These are phyloP conservation scores for Hoplias malabaricus DNA, from an alignment of 2,113 vertebrate genomes.

Conservation along the genomic window DNA sequence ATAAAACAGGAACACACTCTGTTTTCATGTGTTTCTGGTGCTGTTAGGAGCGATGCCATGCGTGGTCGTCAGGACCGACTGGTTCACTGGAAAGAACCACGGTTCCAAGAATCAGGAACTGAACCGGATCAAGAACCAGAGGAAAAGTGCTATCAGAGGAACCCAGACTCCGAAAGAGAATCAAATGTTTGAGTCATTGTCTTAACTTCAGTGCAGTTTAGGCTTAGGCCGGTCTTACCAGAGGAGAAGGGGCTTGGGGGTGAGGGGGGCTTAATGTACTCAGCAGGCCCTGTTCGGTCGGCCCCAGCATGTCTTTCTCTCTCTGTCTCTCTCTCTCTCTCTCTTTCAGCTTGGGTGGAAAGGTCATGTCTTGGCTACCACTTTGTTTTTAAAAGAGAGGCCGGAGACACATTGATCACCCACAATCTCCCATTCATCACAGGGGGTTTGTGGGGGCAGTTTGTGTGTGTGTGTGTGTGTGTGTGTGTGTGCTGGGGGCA, in stretches of 20 bases:
- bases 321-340: constrained; percentile 42
- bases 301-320: constrained; percentile 35
- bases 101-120: no score
- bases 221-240: no score
- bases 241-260: not conserved
- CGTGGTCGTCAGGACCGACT: no score
- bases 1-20: no score
- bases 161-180: no score
- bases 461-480: constrained; percentile 8
- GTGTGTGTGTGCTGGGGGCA: not conserved
- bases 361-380: constrained; percentile 50
- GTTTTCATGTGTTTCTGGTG: no score
- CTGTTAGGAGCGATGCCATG: no score
- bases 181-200: no score
- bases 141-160: no score
- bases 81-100: no score
- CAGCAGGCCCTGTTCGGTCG: constrained; percentile 23
- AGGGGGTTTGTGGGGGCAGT: not conserved
- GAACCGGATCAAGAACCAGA: no score
- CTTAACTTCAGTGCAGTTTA: no score
- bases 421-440: constrained; percentile 20
- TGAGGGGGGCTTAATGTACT: constrained; percentile 26
- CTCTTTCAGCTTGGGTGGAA: constrained; percentile 56
- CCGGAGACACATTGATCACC: constrained; percentile 22
- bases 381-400: constrained; percentile 25